Conservation (phyloP, 2,113 vertebrate species). For the Etia nguti region DNA sequence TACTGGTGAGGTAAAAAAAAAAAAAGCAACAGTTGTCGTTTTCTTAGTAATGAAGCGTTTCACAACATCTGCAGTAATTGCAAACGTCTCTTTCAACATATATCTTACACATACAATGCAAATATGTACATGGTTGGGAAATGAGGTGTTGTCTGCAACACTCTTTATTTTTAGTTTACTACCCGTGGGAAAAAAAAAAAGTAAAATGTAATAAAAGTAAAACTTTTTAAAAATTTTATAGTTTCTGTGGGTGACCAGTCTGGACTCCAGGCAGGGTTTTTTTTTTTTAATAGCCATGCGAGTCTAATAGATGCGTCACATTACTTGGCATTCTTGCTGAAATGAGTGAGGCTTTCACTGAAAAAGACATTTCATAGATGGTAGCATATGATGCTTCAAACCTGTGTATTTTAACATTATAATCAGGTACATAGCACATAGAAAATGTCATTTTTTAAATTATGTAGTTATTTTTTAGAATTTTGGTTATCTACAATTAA, state of each 20-base stretch:
- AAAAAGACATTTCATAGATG: not conserved
- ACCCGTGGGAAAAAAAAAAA: not conserved
- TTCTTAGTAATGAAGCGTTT: not conserved
- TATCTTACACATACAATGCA: not conserved
- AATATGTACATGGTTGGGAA: not conserved
- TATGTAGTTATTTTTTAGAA: not conserved
- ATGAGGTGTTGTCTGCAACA: not conserved
- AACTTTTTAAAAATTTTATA: not conserved
- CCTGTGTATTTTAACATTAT: too few species aligned
- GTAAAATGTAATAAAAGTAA: not conserved
- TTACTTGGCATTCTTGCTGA: not conserved
- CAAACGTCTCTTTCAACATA: not conserved
- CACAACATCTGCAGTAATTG: not conserved
- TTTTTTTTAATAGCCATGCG: not conserved
- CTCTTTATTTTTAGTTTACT: not conserved
- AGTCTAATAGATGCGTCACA: not conserved
- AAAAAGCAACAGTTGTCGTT: not conserved
- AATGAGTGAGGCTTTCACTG: not conserved
- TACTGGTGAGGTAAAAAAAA: not conserved
- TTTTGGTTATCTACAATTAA: not conserved
- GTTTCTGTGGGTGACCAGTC: not conserved
- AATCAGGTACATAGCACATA: too few species aligned
- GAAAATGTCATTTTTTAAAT: too few species aligned
- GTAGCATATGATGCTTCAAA: too few species aligned
- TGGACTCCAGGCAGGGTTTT: not conserved